Base-by-base conservation (phyloP, 2,797 vertebrate species). In the Cyprinodon diabolis region DNA sequence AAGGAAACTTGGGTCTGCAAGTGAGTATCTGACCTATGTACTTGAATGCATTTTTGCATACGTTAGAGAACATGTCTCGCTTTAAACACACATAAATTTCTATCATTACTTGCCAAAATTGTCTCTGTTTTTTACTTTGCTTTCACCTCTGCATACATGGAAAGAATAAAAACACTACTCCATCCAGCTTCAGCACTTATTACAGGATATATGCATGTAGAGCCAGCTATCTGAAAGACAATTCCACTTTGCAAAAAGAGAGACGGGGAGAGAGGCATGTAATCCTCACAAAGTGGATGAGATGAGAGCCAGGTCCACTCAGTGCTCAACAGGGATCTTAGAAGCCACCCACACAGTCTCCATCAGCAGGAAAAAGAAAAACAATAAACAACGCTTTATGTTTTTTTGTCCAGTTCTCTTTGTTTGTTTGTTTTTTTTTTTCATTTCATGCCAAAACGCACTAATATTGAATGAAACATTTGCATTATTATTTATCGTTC, bases 281-380 rank as follows among this genome's bases (percentile, higher is more conserved):
- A 84, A 88, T 90, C 84, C 87, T 85, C 76, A 66, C 21, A 69
- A 75, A 86, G 91, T 81, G 82, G 84, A 84, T 71, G 90, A 86
- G 86, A 93, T 77, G 84, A 91, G 88, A 86, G 84, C 76, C 76
- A 77, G 84, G 90, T 90, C 89, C 87, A 86, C 86, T 89, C 77
- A 68, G 82, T 35, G 57, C 80, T 84, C 80, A 47, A 23, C 75
- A 63, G 74, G 84, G 86, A 86, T 88, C 90, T 91, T 80, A 82
- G 76, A 82, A 82, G 76, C 66, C 43, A 49, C 89, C 90, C 84
- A 92, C 89, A 15, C 75, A 48, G 80, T 79, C 87, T 86, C 80
- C 72, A 82, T 87, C 86, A 80, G 68, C 74, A 6, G 82, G 76
- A 75, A 47, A 17, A 54, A 67, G 30, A 69, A 30, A 69, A n/a